Percentiles rank a stretch among this genome's conserved stretches.
These are phyloP conservation scores for Alces alces DNA, from an alignment of 2,113 vertebrate species.

Conservation along the genomic window DNA sequence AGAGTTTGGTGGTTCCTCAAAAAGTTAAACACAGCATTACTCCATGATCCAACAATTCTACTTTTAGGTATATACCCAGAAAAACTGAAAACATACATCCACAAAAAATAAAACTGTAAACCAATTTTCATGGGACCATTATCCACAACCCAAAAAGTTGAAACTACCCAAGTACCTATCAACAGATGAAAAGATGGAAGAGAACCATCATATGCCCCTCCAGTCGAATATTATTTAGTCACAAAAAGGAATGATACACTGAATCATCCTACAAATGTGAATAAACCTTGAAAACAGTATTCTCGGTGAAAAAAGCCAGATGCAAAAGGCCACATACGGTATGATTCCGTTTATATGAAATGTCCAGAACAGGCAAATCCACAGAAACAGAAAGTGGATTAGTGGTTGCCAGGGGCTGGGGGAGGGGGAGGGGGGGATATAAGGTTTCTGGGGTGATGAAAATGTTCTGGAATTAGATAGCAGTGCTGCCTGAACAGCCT, in stretches of 20 bases:
- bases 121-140: background rate
- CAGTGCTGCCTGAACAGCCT: background rate
- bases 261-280: background rate
- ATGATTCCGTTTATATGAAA: background rate
- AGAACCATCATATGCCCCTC: background rate
- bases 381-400: conserved; percentile 30
- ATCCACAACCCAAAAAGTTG: background rate
- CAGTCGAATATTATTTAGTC: background rate
- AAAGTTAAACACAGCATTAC: background rate
- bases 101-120: rapidly evolving
- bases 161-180: background rate
- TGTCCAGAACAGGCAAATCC: conserved; percentile 26
- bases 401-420: background rate
- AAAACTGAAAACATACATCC: background rate
- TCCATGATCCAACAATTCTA: background rate
- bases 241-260: background rate
- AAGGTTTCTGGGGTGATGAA: conserved; percentile 46
- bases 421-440: background rate
- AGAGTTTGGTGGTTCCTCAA: background rate
- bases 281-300: background rate
- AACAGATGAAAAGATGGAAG: background rate
- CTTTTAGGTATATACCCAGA: background rate
- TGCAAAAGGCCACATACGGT: background rate
- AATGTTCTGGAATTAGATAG: conserved; percentile 54
- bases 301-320: background rate